phyloP scores from a whole-genome alignment of 1,140 invertebrate genomes.

The Drosophila erecta region DNA sequence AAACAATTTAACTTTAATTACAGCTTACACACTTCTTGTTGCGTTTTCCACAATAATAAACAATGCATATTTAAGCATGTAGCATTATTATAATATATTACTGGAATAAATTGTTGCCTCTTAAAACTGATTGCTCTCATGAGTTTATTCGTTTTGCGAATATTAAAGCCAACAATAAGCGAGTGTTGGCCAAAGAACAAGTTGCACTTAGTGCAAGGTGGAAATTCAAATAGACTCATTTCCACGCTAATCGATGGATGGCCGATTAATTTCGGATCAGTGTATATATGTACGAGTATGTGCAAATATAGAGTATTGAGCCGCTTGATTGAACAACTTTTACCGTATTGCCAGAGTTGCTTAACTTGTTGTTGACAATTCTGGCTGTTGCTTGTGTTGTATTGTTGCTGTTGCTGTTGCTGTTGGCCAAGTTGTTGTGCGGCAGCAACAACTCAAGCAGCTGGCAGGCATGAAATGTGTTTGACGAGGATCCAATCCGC shows the following conservation, averaged over 20 bases:
- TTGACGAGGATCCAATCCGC: slow-evolving; percentile 64
- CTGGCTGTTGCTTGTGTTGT: slow-evolving; percentile 2
- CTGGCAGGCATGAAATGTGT: slow-evolving; percentile 63
- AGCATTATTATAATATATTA: no score
- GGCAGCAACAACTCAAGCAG: slow-evolving; percentile 43
- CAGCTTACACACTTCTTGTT: no score
- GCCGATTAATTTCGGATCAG: slow-evolving; percentile 22
- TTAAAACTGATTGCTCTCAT: no score
- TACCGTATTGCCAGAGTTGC: slow-evolving; percentile 33
- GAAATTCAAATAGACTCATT: slow-evolving; percentile 5
- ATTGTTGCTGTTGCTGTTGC: slow-evolving; percentile 5
- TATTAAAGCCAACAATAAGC: neutral
- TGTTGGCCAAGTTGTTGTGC: slow-evolving; percentile 11
- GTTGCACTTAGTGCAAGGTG: neutral
- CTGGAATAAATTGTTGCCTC: neutral
- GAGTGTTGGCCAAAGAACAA: no score
- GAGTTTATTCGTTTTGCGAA: no score
- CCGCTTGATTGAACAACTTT: slow-evolving; percentile 42
- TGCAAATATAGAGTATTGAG: neutral
- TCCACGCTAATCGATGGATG: slow-evolving; percentile 4
- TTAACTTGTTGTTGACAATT: slow-evolving; percentile 53
- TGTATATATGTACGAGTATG: slow-evolving; percentile 1
- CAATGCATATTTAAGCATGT: no score
- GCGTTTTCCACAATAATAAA: no score
- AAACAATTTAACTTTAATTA: no score